Evolutionary conservation across 1,140 invertebrate genomes (phyloP), one percentile per base, ranked within the genome.

Genomic region (Drosophila parvula): DNA sequence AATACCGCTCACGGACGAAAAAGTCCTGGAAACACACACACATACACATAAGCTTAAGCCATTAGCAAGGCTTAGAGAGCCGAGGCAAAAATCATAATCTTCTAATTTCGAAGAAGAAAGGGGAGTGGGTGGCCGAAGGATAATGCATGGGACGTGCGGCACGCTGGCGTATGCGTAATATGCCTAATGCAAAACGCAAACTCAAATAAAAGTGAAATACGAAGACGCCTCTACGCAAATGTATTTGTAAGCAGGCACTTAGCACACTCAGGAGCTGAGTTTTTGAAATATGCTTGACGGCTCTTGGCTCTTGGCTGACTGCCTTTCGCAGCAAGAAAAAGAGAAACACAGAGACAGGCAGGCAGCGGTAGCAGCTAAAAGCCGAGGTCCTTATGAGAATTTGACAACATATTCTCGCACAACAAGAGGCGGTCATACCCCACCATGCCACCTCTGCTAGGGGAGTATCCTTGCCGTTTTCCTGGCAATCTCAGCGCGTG

Each of bases 231-330:
- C 34, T 79, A 77, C 65, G 76, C 83, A 86, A 86, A 86, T 88
- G 83, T 86, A 83, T 86, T 74, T 89, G 83, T 89, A 89, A 88
- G 83, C 83, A 88, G 77, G 84, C 83, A 88, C 83, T 88, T 88
- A 89, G 84, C 84, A 71, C 84, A 89, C 83, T 89, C 86, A 70
- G 68, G 69, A 83, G 82, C 61, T 74, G 79, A 82, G 79, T 85
- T 89, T 89, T 78, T 78, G 80, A 89, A 83, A 88, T 88, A 89
- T 89, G 79, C 74, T 80, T 70, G 83, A 77, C 82, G 74, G 82
- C 76, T 64, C 55, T 44, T 28, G 28, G 36, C 58, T 68, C 48
- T 51, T 67, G 55, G 56, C 79, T 76, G 70, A 79, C 82, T 86
- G 78, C 75, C 68, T 86, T 81, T 41, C 65, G 41, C 36, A 59